phyloP scores from a whole-genome alignment of 2,113 vertebrate genomes.

The Ifrita kowaldi region DNA sequence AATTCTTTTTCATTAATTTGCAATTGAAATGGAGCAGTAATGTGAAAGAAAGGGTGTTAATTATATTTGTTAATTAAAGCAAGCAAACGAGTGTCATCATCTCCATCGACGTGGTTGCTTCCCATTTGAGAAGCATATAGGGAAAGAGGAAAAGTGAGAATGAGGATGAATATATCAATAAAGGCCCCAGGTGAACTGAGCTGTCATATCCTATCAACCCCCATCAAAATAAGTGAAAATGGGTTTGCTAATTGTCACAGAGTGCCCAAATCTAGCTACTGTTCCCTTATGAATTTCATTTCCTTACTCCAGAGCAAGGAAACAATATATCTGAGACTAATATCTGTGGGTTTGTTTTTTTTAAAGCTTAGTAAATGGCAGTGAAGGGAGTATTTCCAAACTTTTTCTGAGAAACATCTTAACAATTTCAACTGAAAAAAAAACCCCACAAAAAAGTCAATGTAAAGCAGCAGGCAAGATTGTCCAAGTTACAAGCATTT shows the following conservation, averaged over 20 bases:
- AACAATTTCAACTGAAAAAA: background rate
- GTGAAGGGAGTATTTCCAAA: background rate
- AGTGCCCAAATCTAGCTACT: background rate
- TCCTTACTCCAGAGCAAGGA: background rate
- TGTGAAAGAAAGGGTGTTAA: background rate
- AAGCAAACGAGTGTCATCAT: background rate
- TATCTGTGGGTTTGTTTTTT: background rate
- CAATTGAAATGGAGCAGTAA: background rate
- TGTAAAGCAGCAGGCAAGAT: background rate
- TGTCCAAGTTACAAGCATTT: background rate
- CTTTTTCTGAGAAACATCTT: background rate
- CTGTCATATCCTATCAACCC: background rate
- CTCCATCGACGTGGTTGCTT: background rate
- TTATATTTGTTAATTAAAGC: background rate
- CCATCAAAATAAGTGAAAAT: background rate
- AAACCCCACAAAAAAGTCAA: no score
- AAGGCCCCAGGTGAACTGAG: background rate
- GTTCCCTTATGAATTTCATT: background rate
- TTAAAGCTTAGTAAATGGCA: background rate
- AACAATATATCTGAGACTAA: background rate
- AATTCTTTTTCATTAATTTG: background rate
- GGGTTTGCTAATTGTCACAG: background rate
- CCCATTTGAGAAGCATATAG: background rate
- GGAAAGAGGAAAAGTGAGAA: background rate
- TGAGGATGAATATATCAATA: background rate